Conservation (phyloP, 2,113 vertebrate genomes). For the Oophaga pumilio region DNA sequence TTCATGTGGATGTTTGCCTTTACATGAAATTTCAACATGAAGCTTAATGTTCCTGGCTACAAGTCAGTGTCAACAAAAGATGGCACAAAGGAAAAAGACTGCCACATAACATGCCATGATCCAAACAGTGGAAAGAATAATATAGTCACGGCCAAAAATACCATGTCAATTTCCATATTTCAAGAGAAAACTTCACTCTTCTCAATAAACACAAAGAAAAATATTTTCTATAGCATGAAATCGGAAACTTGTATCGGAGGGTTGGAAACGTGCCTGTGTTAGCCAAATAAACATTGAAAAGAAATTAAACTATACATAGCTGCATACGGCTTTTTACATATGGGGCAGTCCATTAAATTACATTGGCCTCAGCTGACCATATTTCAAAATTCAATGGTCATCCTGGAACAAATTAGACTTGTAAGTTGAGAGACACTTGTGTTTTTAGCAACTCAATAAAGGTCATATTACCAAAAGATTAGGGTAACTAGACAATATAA, state of each 20-base stretch:
- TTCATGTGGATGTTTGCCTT: conserved; percentile 18
- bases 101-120: conserved; percentile 39
- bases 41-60: conserved; percentile 37
- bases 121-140: conserved; percentile 43
- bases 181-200: not conserved
- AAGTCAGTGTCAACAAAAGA: conserved; percentile 41
- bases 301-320: not conserved
- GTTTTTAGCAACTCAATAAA: not conserved
- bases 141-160: conserved; percentile 17
- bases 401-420: not conserved
- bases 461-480: not conserved
- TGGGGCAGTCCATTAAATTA: not conserved
- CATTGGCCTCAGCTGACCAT: not conserved
- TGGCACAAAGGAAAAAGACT: conserved; percentile 32
- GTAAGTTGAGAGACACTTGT: not conserved
- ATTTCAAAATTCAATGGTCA: not conserved
- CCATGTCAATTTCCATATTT: conserved; percentile 1
- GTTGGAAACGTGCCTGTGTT: not conserved
- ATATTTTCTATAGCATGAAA: conserved; percentile 23
- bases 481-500: not conserved
- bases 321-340: not conserved
- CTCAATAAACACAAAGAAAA: conserved; percentile 21
- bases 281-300: not conserved
- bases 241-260: not conserved
- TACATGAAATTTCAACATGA: conserved; percentile 30